Evolutionary conservation across 2,797 vertebrate genomes (phyloP).

Genomic region (Naso thynnoides): DNA sequence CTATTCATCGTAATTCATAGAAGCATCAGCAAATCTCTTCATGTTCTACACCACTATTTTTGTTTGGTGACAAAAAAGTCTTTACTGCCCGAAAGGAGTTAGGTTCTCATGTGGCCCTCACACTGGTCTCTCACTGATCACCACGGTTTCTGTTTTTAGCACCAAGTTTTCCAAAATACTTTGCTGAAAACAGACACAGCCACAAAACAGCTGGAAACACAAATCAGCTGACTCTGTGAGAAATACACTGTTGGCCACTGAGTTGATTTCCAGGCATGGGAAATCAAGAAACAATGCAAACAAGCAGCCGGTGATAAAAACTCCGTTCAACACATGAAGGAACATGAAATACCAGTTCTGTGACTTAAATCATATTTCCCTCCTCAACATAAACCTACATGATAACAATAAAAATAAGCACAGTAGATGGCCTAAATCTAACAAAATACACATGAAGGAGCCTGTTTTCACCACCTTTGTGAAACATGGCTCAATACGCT

Average conservation of each 20-base stretch:
- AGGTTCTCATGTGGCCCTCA: slow-evolving; percentile 46
- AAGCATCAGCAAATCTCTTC: slow-evolving; percentile 33
- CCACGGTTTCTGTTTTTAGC: slow-evolving; percentile 62
- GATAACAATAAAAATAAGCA: slow-evolving; percentile 71
- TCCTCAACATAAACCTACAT: slow-evolving; percentile 56
- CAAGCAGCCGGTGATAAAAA: slow-evolving; percentile 56
- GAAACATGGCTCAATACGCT: slow-evolving; percentile 63
- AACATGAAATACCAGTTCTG: slow-evolving; percentile 66
- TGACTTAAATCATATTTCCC: slow-evolving; percentile 61
- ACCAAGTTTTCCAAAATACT: slow-evolving; percentile 41
- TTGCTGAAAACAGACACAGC: slow-evolving; percentile 44
- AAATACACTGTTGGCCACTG: slow-evolving; percentile 53
- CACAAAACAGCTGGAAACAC: slow-evolving; percentile 53
- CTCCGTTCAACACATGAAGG: slow-evolving; percentile 50
- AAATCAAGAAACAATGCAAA: slow-evolving; percentile 72
- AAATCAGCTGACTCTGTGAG: slow-evolving; percentile 50
- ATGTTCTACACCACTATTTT: slow-evolving; percentile 11
- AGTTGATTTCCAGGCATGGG: slow-evolving; percentile 69
- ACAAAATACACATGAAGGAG: slow-evolving; percentile 60
- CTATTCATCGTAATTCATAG: slow-evolving; percentile 38
- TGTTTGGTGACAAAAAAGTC: slow-evolving; percentile 42
- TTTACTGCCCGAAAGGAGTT: slow-evolving; percentile 39
- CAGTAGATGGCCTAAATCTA: slow-evolving; percentile 54
- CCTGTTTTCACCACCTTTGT: slow-evolving; percentile 73
- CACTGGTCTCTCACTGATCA: slow-evolving; percentile 48